A percentile compares a stretch with the other conserved stretches of the same genome.
Conservation (phyloP, 1,140 invertebrate species). For the Bombus affinis region DNA sequence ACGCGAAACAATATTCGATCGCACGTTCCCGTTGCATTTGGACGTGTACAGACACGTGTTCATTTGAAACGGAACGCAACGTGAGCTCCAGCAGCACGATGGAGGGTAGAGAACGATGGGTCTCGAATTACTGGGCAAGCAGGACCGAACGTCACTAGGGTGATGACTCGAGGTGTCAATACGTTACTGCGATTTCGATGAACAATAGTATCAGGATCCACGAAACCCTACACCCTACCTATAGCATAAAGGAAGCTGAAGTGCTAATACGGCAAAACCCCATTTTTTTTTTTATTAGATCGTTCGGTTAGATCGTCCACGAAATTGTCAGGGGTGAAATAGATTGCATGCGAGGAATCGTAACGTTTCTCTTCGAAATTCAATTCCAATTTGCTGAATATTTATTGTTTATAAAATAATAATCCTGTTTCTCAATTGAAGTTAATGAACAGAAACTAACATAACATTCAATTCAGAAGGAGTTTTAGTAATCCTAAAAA, state of each 20-base stretch:
- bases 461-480: too few species aligned
- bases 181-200: constrained; percentile 60
- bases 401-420: background rate
- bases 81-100: constrained; percentile 63
- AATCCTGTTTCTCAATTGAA: too few species aligned
- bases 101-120: constrained; percentile 58
- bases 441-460: too few species aligned
- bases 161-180: constrained; percentile 70
- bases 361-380: background rate
- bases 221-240: constrained; percentile 39
- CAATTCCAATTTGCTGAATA: background rate
- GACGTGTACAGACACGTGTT: constrained; percentile 66
- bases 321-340: constrained; percentile 2
- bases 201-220: constrained; percentile 43
- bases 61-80: constrained; percentile 69
- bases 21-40: constrained; percentile 53
- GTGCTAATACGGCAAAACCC: constrained; percentile 11
- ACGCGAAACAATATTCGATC: constrained; percentile 42
- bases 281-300: constrained; percentile 6
- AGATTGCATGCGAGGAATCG: background rate
- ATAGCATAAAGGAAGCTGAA: constrained; percentile 14
- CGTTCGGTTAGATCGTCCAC: constrained; percentile 7
- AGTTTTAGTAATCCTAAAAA: too few species aligned
- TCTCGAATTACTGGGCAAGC: constrained; percentile 74
- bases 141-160: constrained; percentile 41